Base-by-base conservation (phyloP, 2,888 invertebrate species). In the Cantharis nigra region DNA sequence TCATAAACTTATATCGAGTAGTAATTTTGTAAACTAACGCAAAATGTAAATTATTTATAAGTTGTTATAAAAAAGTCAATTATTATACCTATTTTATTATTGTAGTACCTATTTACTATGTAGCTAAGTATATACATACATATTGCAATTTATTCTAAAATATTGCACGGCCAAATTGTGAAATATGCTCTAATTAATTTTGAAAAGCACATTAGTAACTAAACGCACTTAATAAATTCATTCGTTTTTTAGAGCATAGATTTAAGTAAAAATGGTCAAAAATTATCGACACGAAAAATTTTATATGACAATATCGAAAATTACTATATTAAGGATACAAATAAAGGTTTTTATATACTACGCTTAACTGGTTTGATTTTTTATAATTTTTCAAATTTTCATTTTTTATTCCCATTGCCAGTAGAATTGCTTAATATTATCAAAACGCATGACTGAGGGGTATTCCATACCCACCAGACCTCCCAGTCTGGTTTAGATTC, bases 31-130 rank as follows among this genome's bases (percentile, higher is more conserved):
- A 33, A 33, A 33, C 13, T 33, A 33, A 33, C 5, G 33, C 26
- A 62, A 62, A 28, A 30, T 28, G 11, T 64, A 30, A 72, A 65
- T 65, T 67, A 49, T 72, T 67, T 72, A 72, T 72, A 70, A 69
- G 74, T 74, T 67, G 20, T 26, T 67, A 67, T 74, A 63, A 70
- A 74, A 26, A 70, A 74, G 74, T 74, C 74, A 74, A 74, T 74
- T 74, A 74, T 74, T 74, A 49, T 49, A 49, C 49, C 49, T 49
- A 49, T 49, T 49, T 49, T 49, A 49, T 49, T n/a, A 49, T 49
- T 49, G 49, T 49, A 49, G 49, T 49, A 33, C 13, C 13, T 33
- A 49, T 49, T 49, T 49, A 49, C 49, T 49, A 49, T n/a, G 7
- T 49, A 49, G 49, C 49, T 49, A 49, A 49, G 49, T 49, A 49